A percentile compares a stretch with the other conserved stretches of the same genome.
Evolutionary conservation across 2,113 vertebrate genomes (phyloP).

Genomic region (Pseudorhombus dupliciocellatus): DNA sequence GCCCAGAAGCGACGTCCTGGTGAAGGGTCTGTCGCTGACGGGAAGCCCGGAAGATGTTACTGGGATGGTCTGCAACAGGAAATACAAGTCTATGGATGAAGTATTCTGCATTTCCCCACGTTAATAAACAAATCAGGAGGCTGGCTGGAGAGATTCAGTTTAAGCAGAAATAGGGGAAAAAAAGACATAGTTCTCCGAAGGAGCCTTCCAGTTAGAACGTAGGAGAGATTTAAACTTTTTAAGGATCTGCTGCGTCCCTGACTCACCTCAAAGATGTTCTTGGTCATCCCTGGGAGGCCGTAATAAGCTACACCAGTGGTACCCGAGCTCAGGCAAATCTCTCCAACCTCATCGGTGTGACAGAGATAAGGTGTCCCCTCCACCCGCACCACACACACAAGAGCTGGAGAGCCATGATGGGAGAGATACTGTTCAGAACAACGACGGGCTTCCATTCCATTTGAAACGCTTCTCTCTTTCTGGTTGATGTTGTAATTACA

Average conservation of each 20-base stretch:
- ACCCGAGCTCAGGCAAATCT: constrained; percentile 90
- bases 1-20: constrained; percentile 91
- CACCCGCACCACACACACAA: constrained; percentile 90
- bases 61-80: constrained; percentile 84
- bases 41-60: constrained; percentile 82
- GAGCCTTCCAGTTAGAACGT: too few species aligned
- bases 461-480: too few species aligned
- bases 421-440: neutral
- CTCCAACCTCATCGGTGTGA: constrained; percentile 93
- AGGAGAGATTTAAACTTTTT: too few species aligned
- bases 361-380: constrained; percentile 92
- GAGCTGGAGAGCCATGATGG: constrained; percentile 75
- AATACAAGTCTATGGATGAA: neutral
- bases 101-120: neutral
- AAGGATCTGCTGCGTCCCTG: too few species aligned
- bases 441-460: neutral
- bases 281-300: constrained; percentile 92
- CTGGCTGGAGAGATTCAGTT: too few species aligned
- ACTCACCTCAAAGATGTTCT: constrained; percentile 93
- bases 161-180: too few species aligned
- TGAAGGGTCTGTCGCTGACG: constrained; percentile 87
- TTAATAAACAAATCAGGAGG: too few species aligned
- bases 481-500: too few species aligned
- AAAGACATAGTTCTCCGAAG: too few species aligned
- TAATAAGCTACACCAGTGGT: constrained; percentile 89